phyloP scores from a whole-genome alignment of 1,140 invertebrate genomes.

The Aphaenogaster rudis region DNA sequence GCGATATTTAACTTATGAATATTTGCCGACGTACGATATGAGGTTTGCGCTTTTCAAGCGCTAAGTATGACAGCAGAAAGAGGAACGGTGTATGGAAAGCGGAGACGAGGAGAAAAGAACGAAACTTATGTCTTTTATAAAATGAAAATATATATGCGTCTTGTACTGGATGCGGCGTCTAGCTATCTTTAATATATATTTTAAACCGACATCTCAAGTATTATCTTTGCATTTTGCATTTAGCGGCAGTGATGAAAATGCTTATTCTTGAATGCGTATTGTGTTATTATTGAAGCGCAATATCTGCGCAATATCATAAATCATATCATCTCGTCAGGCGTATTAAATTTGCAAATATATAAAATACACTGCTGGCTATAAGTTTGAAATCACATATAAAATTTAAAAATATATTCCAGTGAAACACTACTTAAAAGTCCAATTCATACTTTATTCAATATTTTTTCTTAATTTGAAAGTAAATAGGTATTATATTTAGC shows the following conservation, averaged over 20 bases:
- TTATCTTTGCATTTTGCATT: neutral
- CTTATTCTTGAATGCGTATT: neutral
- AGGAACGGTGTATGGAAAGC: neutral
- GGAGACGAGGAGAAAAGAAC: neutral
- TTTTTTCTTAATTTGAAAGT: too few species aligned
- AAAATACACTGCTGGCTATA: too few species aligned
- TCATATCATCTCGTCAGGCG: too few species aligned
- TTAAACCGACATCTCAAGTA: neutral
- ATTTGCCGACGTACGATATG: constrained; percentile 84
- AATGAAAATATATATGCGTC: constrained; percentile 35
- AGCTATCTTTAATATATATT: constrained; percentile 11
- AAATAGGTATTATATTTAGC: too few species aligned
- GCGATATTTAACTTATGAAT: constrained; percentile 84
- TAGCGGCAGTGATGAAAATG: neutral
- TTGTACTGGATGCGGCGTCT: neutral
- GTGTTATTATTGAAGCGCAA: neutral
- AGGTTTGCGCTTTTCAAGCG: constrained; percentile 83
- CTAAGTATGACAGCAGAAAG: constrained; percentile 41
- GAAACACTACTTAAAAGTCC: too few species aligned
- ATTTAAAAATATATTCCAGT: too few species aligned
- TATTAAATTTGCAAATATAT: too few species aligned
- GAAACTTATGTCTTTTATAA: constrained; percentile 14
- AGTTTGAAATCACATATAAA: too few species aligned
- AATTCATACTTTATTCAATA: too few species aligned
- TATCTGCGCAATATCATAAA: too few species aligned